Base-by-base conservation (phyloP, 2,113 vertebrate species). In the Chaetura pelagica region DNA sequence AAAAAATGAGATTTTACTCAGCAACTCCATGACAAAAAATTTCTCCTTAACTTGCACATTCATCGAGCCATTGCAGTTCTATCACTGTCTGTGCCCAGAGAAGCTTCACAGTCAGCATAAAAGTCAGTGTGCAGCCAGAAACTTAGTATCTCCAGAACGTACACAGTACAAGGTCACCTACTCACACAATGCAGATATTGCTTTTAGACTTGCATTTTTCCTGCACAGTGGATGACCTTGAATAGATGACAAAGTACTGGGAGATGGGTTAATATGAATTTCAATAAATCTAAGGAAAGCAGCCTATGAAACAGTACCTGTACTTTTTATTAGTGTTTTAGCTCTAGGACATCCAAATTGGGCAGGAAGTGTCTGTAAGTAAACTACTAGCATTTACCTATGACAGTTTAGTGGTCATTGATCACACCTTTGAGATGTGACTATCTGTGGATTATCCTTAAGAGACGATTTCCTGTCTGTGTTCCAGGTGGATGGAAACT, bases 261-360 rank as follows among this genome's bases (percentile, higher is more conserved):
- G 6, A 58, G 12, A 30, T 9, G 0, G 2, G 3, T 30, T 78
- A 73, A 44, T 35, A 8, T 26, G 51, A 64, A 61, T 80, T 73
- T 68, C 1, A 72, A 30, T 15, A 40, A 6, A 19, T 35, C 3
- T 30, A 67, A 89, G 4, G n/a, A 35, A 76, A 9, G 8, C 12
- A 52, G 15, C 10, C 9, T 87, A 63, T 59, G 11, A 75, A 82
- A 72, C 4, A 0, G 0, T 20, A n/a, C 5, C 11, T 72, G 10
- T 55, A 51, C 2, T 9, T 72, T 87, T 75, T 20, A 67, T 3
- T 15, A 32, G 2, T 19, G 30, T 72, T 78, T 82, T 63, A 72
- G 0, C 9, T 55, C 20, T 49, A 80, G 23, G 10, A 27, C 8
- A 46, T 54, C 12, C 24, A 66, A 66, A 80, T 8, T 1, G 0